Base-by-base conservation (phyloP, 2,113 vertebrate species). In the Panthera leo region DNA sequence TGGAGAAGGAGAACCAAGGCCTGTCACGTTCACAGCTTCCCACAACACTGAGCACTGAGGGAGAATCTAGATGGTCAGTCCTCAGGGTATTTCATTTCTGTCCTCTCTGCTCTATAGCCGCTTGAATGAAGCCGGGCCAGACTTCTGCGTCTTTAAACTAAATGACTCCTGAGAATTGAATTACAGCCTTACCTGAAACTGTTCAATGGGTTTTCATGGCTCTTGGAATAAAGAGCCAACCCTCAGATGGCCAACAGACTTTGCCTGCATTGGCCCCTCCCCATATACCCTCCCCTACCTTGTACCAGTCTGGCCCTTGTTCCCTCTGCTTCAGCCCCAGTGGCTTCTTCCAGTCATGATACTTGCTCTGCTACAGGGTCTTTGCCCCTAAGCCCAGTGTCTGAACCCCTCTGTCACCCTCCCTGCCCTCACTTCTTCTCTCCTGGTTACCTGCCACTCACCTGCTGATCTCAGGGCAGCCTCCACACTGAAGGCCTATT, bases 231-330 rank as follows among this genome's bases (percentile, higher is more conserved):
- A 93, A 76, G 29, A 73, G 1, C 27, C 83, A 53, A 31, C 19
- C 8, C 12, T 21, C 25, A 65, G 19, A 76, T 1, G 12, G 16
- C 58, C n/a, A 11, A 36, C 15, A 68, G 29, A 29, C 31, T 79
- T 86, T 55, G 10, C 36, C 61, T 55, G 4, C 58, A 29, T 0
- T 1, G 29, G 9, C 21, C 48, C 39, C 16, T 21, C 10, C 70
- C 48, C 0, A 0, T 7, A 29, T 0, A 5, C 27, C 7, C 34
- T 31, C 27, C 21, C 39, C 11, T 3, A 10, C 51, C 31, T 68
- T 55, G 31, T 21, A 55, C 58, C n/a, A 21, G 29, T 70, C 13
- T 39, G 5, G 11, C 9, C 7, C 4, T 2, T 84, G 25, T 21
- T 58, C 19, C 27, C 18, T 76, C 29, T 90, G 39, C n/a, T 58